Percentiles rank a stretch among this genome's conserved stretches.
Conservation (phyloP, 2,113 vertebrate genomes). For the Perca schrenkii region DNA sequence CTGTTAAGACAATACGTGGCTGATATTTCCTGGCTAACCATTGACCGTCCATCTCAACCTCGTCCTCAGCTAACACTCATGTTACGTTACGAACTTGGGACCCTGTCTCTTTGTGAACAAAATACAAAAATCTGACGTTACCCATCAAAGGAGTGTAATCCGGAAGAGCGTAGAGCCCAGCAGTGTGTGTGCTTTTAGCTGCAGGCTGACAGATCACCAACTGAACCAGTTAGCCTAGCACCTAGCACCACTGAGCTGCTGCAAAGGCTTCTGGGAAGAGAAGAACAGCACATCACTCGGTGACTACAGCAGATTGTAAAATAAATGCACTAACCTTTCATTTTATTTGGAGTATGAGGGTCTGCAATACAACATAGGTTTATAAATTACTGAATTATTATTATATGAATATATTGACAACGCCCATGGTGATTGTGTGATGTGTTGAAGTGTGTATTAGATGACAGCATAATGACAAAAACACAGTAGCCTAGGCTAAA, state of each 20-base stretch:
- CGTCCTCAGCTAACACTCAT: background rate
- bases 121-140: conserved; percentile 48
- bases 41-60: conserved; percentile 28
- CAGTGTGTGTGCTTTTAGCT: conserved; percentile 26
- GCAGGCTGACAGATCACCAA: conserved; percentile 60
- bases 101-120: background rate
- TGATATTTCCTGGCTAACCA: conserved; percentile 41
- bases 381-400: background rate
- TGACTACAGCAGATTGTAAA: conserved; percentile 22
- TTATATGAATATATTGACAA: background rate
- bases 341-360: background rate
- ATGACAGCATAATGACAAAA: background rate
- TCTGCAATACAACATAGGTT: background rate
- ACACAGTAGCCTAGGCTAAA: background rate
- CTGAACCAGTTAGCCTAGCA: conserved; percentile 53
- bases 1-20: conserved; percentile 59
- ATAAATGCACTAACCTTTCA: background rate
- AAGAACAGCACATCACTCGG: conserved; percentile 24
- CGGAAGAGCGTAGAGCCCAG: conserved; percentile 34
- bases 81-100: background rate
- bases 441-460: background rate
- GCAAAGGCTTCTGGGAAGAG: conserved; percentile 75
- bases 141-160: conserved; percentile 50
- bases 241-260: conserved; percentile 48
- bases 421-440: background rate